Evolutionary conservation across 2,113 vertebrate species (phyloP).

Genomic region (Lamprologus lemairii): DNA sequence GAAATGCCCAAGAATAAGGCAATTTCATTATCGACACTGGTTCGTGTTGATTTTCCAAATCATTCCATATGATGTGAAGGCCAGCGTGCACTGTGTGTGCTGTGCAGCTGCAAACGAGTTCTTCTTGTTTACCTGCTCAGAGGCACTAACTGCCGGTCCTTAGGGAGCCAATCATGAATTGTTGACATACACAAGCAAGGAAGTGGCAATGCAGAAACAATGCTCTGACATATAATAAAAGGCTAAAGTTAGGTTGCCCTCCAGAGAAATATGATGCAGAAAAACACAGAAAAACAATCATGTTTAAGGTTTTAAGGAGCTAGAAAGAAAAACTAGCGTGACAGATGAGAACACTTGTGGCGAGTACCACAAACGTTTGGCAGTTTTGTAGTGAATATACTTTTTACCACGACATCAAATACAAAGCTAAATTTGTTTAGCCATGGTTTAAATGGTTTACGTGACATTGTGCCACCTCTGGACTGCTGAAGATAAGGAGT

Average conservation of each 20-base stretch:
- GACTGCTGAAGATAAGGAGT: background rate
- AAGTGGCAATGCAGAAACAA: background rate
- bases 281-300: background rate
- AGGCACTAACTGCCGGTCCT: conserved; percentile 25
- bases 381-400: background rate
- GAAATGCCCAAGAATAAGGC: background rate
- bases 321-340: background rate
- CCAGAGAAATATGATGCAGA: conserved; percentile 4
- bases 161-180: conserved; percentile 32
- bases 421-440: background rate
- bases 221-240: conserved; percentile 18
- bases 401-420: background rate
- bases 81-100: background rate
- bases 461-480: background rate
- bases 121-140: conserved; percentile 26
- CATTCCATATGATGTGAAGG: background rate
- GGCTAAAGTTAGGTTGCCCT: conserved; percentile 26
- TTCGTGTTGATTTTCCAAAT: background rate
- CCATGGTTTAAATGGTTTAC: background rate
- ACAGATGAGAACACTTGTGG: background rate
- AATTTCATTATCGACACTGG: background rate
- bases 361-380: background rate
- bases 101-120: background rate
- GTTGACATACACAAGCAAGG: background rate
- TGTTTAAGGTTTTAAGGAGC: background rate